Conservation (phyloP, 2,113 vertebrate genomes). For the Psittacula cyanocephala region DNA sequence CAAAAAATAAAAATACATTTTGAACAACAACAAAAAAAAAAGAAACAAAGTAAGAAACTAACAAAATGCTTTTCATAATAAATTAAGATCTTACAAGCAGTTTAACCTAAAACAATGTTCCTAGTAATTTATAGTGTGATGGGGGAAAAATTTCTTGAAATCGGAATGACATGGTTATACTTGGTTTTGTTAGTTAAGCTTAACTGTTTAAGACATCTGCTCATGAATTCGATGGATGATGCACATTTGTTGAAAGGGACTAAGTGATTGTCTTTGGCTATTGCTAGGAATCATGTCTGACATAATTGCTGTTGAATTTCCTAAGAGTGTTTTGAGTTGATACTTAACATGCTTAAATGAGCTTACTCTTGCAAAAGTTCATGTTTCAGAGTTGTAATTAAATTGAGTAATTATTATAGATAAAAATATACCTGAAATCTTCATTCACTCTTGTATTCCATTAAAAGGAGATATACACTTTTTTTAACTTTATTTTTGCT, state of each 20-base stretch:
- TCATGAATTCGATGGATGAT: background rate
- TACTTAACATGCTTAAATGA: background rate
- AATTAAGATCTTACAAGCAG: background rate
- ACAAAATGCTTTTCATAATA: background rate
- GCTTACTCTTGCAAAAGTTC: background rate
- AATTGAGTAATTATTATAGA: background rate
- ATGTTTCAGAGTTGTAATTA: background rate
- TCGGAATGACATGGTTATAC: background rate
- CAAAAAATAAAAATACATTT: background rate
- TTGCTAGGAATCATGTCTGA: background rate
- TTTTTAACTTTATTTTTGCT: background rate
- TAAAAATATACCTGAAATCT: background rate
- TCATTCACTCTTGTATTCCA: background rate
- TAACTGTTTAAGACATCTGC: constrained; percentile 5
- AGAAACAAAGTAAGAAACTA: background rate
- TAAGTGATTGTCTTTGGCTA: background rate
- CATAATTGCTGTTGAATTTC: background rate
- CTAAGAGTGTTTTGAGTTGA: background rate
- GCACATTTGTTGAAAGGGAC: background rate
- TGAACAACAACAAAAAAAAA: background rate
- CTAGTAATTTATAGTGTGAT: background rate
- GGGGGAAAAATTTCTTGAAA: background rate
- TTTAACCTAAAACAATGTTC: background rate
- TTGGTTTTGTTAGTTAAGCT: background rate
- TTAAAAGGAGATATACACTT: accelerated